phyloP scores from a whole-genome alignment of 1,140 invertebrate species.

The Mercenaria mercenaria region DNA sequence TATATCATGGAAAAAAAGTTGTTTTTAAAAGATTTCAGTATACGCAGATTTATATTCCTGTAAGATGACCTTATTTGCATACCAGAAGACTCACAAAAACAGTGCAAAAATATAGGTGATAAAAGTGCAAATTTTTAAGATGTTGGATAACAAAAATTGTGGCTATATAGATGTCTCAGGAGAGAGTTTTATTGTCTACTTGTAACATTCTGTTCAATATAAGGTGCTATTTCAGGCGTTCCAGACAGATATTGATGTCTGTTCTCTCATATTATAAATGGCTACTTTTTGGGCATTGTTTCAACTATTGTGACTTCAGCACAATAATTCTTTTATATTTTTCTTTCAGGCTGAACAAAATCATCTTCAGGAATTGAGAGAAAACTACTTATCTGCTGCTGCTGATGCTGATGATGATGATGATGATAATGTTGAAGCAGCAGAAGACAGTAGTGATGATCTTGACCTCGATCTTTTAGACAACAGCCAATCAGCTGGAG shows the following conservation, averaged over 20 bases:
- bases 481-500: background rate
- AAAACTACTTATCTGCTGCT: background rate
- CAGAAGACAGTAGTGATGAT: background rate
- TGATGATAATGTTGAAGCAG: background rate
- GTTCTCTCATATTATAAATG: background rate
- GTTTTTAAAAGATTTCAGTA: background rate
- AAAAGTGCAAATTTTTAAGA: background rate
- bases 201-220: background rate
- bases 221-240: background rate
- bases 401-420: too few relatives aligned
- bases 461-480: background rate
- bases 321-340: background rate
- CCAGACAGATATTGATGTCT: background rate
- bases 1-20: too few relatives aligned
- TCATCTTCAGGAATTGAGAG: conserved; percentile 9
- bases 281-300: background rate
- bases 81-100: background rate
- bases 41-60: background rate
- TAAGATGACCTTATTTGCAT: background rate
- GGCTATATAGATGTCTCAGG: background rate
- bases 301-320: too few relatives aligned
- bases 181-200: background rate
- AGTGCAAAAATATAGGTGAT: background rate
- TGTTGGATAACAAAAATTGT: conserved; percentile 12
- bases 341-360: conserved; percentile 16